Evolutionary conservation across 1,140 invertebrate genomes (phyloP), one percentile per base, ranked within the genome.

Genomic region (Hylaeus volcanicus): DNA sequence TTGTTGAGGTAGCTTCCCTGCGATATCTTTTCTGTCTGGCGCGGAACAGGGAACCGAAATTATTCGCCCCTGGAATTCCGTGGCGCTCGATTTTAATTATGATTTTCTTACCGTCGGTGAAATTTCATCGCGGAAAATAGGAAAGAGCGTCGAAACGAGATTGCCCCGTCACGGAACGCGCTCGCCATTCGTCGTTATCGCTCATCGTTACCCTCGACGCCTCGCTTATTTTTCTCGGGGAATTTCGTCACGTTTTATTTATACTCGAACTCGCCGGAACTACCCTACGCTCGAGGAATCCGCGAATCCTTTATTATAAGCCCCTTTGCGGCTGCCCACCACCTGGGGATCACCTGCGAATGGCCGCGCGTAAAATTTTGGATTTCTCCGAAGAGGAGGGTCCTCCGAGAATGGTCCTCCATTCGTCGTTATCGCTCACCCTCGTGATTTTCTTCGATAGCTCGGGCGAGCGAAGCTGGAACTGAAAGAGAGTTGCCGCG

Each of bases 81-180:
- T 0, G 64, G n/a, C 58, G 65, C 65, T 68, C 45, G 45, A 68
- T 68, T 68, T 68, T 68, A 68, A 68, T 68, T 68, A 68, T 51
- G 65, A 68, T 68, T 51, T 68, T 48, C 65, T 68, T 68, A 68
- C 45, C 43, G 45, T 26, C 45, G n/a, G 45, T 37, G 65, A 51
- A 51, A 51, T 68, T 37, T 68, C 65, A 37, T 51, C 15, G 65
- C 9, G 6, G 64, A 37, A 68, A 68, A 51, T 26, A 26, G 11
- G 64, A 48, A 48, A 53, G 65, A 68, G 43, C 8, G 37, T 48
- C n/a, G 45, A 51, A 68, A 37, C n/a, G 65, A 68, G 45, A 68
- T 68, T 68, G 65, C 65, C 69, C 45, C 69, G 45, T 71, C 53
- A n/a, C 53, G 69, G 53, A 26, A 70, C 39, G 55, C 53, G 68